Evolutionary conservation across 2,797 vertebrate species (phyloP).

Genomic region (Siniperca undulata): DNA sequence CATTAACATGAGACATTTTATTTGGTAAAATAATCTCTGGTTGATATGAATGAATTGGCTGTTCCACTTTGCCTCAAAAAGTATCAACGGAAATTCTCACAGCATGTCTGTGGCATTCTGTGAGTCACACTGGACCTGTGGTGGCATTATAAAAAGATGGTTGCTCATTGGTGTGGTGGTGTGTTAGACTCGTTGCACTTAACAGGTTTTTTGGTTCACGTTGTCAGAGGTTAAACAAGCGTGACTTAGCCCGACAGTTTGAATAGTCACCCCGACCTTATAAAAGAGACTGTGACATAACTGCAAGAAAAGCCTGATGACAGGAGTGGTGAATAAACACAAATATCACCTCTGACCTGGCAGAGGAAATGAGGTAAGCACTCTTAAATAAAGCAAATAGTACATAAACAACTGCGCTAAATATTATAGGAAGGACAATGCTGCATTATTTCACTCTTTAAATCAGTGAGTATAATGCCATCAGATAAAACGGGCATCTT

Average conservation of each 20-base stretch:
- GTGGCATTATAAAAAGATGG: slow-evolving; percentile 71
- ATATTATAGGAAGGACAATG: not conserved
- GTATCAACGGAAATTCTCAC: slow-evolving; percentile 49
- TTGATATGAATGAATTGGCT: slow-evolving; percentile 48
- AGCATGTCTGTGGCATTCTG: slow-evolving; percentile 31
- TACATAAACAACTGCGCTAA: not conserved
- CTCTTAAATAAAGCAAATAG: not conserved
- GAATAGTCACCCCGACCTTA: slow-evolving; percentile 57
- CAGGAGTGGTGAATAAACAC: slow-evolving; percentile 59
- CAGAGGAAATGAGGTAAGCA: slow-evolving; percentile 32
- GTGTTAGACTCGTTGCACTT: slow-evolving; percentile 27
- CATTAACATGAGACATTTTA: slow-evolving; percentile 73
- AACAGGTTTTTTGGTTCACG: slow-evolving; percentile 53
- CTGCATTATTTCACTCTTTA: not conserved
- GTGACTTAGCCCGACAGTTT: slow-evolving; percentile 52
- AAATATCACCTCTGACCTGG: slow-evolving; percentile 64
- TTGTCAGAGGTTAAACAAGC: slow-evolving; percentile 70
- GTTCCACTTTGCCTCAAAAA: slow-evolving; percentile 46
- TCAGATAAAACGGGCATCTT: not conserved
- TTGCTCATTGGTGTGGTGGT: slow-evolving; percentile 34
- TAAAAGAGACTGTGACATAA: slow-evolving; percentile 55
- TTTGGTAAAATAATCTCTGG: slow-evolving; percentile 69
- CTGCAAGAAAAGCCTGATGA: slow-evolving; percentile 43
- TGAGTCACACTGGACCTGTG: slow-evolving; percentile 47
- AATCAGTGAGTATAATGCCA: not conserved